phyloP scores from a whole-genome alignment of 2,113 vertebrate genomes.

The Hyperopisus bebe region DNA sequence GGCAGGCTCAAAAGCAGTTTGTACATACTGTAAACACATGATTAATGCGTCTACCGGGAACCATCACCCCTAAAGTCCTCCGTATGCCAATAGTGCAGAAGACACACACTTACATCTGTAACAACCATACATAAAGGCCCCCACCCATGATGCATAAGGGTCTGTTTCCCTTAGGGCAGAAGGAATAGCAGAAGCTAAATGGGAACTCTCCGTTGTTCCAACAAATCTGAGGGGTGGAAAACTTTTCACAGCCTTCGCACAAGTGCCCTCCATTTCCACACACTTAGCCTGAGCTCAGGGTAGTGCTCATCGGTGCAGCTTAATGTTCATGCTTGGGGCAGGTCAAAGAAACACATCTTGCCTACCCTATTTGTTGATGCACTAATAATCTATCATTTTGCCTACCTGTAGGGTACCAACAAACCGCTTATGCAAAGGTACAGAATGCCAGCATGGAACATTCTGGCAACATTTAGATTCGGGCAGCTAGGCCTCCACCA shows the following conservation, averaged over 20 bases:
- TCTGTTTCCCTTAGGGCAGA: background rate
- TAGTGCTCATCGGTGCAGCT: background rate
- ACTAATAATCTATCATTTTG: background rate
- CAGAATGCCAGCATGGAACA: background rate
- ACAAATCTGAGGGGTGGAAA: background rate
- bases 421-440: background rate
- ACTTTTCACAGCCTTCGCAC: background rate
- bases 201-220: background rate
- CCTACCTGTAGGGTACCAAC: background rate
- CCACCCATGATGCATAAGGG: background rate
- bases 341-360: background rate
- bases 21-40: slow-evolving; percentile 21
- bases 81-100: background rate
- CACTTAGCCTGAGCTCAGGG: background rate
- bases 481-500: background rate
- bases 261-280: background rate
- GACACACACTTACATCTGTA: slow-evolving; percentile 2
- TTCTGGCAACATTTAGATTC: background rate
- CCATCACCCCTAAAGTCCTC: slow-evolving; percentile 6
- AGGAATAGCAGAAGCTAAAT: background rate
- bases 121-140: slow-evolving; percentile 7
- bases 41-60: slow-evolving; percentile 22
- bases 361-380: background rate
- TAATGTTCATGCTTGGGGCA: background rate
- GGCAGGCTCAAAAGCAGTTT: slow-evolving; percentile 17